These are phyloP conservation scores for Xenentodon cancila DNA, from an alignment of 2,797 vertebrate genomes.

Conservation along the genomic window DNA sequence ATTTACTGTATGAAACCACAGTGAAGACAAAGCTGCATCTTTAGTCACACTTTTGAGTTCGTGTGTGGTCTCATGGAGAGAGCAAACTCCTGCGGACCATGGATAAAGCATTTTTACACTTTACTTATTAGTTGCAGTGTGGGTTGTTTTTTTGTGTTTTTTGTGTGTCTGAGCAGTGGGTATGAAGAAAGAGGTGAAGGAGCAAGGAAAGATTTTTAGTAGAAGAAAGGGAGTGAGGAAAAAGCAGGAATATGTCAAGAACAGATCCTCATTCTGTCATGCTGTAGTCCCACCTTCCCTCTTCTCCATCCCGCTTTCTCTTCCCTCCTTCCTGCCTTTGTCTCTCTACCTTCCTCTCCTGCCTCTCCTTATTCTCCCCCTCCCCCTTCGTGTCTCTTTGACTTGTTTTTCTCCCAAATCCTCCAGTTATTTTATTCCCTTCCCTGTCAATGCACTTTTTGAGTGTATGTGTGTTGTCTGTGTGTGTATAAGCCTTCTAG, in stretches of 20 bases:
- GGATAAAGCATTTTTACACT: conserved; percentile 72
- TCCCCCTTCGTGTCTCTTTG: conserved; percentile 70
- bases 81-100: conserved; percentile 53
- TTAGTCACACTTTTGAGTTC: conserved; percentile 53
- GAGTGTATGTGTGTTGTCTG: conserved; percentile 19
- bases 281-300: conserved; percentile 72
- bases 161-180: conserved; percentile 17
- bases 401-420: conserved; percentile 80
- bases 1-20: conserved; percentile 58
- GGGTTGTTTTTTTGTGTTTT: conserved; percentile 18
- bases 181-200: conserved; percentile 35
- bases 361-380: conserved; percentile 26
- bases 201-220: conserved; percentile 32
- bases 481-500: conserved; percentile 46
- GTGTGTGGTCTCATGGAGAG: conserved; percentile 66
- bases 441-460: conserved; percentile 66
- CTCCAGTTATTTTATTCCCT: conserved; percentile 79
- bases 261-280: conserved; percentile 80
- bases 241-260: conserved; percentile 68
- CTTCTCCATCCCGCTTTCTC: conserved; percentile 33
- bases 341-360: conserved; percentile 48
- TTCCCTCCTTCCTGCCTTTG: conserved; percentile 30
- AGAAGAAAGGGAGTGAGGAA: conserved; percentile 48
- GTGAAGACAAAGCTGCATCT: conserved; percentile 63
- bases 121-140: conserved; percentile 73